Evolutionary conservation across 2,797 vertebrate genomes (phyloP).

Genomic region (Lophotriccus pileatus): DNA sequence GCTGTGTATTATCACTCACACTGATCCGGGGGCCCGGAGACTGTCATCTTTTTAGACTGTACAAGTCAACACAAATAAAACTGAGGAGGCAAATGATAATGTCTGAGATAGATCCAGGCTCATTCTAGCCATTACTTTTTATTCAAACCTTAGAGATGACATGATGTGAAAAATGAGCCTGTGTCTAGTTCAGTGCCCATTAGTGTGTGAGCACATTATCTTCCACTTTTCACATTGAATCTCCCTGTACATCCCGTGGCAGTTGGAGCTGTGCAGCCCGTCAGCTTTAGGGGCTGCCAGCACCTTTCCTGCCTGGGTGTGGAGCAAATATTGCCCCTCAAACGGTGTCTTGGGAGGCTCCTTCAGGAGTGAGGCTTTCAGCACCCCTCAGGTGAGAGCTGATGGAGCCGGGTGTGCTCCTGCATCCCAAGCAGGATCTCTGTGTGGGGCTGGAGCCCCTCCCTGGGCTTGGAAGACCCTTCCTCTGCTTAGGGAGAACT

Average conservation of each 20-base stretch:
- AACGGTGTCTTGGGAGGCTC: slow-evolving; percentile 48
- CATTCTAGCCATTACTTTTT: slow-evolving; percentile 94
- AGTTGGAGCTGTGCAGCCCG: slow-evolving; percentile 81
- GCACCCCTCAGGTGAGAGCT: background rate
- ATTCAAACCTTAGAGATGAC: slow-evolving; percentile 97
- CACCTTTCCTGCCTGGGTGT: slow-evolving; percentile 78
- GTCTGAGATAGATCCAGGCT: slow-evolving; percentile 91
- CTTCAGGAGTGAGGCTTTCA: background rate
- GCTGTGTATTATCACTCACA: slow-evolving; percentile 92
- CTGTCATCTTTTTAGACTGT: slow-evolving; percentile 96
- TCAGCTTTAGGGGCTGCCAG: slow-evolving; percentile 83
- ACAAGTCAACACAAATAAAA: slow-evolving; percentile 99
- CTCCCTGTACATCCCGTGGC: slow-evolving; percentile 83
- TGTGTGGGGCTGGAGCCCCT: fast-evolving
- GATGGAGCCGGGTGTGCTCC: slow-evolving; percentile 46
- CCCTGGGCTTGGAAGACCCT: fast-evolving
- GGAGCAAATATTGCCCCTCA: slow-evolving; percentile 7
- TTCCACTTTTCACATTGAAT: slow-evolving; percentile 91
- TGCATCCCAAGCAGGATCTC: background rate
- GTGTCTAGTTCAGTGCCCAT: slow-evolving; percentile 98
- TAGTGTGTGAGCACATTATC: slow-evolving; percentile 98
- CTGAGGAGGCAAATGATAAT: slow-evolving; percentile 91
- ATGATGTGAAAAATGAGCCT: slow-evolving; percentile 99
- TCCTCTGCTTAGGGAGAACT: fast-evolving
- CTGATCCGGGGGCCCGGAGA: slow-evolving; percentile 88